Base-by-base conservation (phyloP, 2,888 invertebrate genomes). In the Hipparchia sbordonii region DNA sequence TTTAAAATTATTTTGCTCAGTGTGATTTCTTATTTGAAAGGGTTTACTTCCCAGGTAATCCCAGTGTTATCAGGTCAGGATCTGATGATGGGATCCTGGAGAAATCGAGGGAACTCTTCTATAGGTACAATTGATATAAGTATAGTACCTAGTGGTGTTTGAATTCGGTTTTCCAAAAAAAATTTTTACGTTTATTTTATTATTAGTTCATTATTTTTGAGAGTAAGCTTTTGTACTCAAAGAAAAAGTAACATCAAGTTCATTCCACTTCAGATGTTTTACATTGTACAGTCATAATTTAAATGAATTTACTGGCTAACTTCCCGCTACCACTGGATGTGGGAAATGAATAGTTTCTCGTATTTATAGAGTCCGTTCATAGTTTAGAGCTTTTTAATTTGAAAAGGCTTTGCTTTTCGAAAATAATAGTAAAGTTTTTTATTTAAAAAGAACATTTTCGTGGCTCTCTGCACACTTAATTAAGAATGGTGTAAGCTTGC, bases 281-380 rank as follows among this genome's bases (percentile, higher is more conserved):
- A 72, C 69, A 72, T 67, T 57, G 72, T 56, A 46, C 62, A 33
- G 61, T 45, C 65, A 74, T 71, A 72, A 74, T 76, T 72, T 73
- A 74, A 76, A 74, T 77, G 72, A 76, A 74, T 74, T 23, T 72
- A 72, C 73, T 61, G 69, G 68, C 62, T 46, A 72, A 73, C 72
- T 70, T 72, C 59, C 13, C 48, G 7, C 6, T 65, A 39, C 51
- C 8, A 2, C 12, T 33, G 45, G 48, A 48, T 48, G 3, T 6
- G 48, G 48, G 23, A 62, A 48, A 62, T 62, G 51, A 52, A 65
- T 33, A 52, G 51, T 23, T 51, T 13, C 13, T 7, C 2, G 48
- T 60, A 63, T 63, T 65, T 65, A 10, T 52, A 51, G 5, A 65
- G 65, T 48, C n/a, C 23, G 52, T 52, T 65, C 65, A 52, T 52